Conservation (phyloP, 2,113 vertebrate species). For the Psittacus erithacus region DNA sequence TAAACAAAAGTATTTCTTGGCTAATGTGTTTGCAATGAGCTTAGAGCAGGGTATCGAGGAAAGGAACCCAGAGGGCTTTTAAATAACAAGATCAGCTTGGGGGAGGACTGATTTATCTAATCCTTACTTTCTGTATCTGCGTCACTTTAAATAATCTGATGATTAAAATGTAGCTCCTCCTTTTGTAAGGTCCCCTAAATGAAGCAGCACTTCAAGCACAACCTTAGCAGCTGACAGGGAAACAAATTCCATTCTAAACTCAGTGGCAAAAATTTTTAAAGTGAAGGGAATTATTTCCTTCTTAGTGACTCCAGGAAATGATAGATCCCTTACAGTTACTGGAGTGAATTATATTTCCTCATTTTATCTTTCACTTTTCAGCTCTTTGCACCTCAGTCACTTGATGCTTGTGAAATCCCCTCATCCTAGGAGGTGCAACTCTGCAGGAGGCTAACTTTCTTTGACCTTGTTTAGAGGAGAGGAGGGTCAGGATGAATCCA, state of each 20-base stretch:
- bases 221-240: fast-evolving
- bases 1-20: background rate
- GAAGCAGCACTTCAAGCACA: background rate
- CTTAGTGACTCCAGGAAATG: background rate
- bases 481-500: background rate
- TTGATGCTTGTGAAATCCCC: background rate
- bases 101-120: slow-evolving; percentile 54
- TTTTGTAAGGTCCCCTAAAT: background rate
- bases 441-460: background rate
- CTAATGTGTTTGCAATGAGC: slow-evolving; percentile 15
- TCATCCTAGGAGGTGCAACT: background rate
- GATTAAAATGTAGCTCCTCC: slow-evolving; percentile 45
- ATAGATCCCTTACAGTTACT: background rate
- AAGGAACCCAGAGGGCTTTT: slow-evolving; percentile 53
- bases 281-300: background rate
- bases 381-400: background rate
- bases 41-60: slow-evolving; percentile 22
- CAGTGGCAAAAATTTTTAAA: background rate
- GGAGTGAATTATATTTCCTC: background rate
- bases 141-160: slow-evolving; percentile 64
- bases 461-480: background rate
- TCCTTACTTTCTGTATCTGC: slow-evolving; percentile 58
- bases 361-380: background rate
- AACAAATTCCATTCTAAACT: fast-evolving
- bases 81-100: slow-evolving; percentile 57